Evolutionary conservation across 2,888 invertebrate genomes (phyloP).

Genomic region (Polyommatus iphigenia): DNA sequence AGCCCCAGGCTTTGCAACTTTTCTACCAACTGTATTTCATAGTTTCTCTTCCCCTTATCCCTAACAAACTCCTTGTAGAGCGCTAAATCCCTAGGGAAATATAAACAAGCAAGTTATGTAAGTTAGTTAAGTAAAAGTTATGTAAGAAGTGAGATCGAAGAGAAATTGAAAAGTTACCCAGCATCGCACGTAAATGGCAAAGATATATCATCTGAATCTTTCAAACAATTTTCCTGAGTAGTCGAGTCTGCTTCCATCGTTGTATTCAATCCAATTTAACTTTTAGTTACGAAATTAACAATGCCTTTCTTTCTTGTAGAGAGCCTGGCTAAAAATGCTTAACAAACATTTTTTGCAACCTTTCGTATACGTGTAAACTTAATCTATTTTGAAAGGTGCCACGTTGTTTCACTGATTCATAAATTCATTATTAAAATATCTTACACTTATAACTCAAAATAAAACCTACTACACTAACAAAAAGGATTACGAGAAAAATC

Average conservation of each 20-base stretch:
- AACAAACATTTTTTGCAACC: background rate
- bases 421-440: background rate
- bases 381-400: background rate
- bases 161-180: conserved; percentile 48
- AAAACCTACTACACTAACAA: background rate
- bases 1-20: conserved; percentile 60
- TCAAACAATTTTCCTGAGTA: conserved; percentile 58
- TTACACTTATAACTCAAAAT: background rate
- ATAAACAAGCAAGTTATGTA: conserved; percentile 5
- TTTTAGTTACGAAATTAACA: background rate
- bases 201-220: conserved; percentile 48
- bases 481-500: background rate
- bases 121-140: conserved; percentile 18
- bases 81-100: conserved; percentile 55
- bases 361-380: background rate
- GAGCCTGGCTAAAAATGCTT: background rate
- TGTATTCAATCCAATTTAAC: background rate
- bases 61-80: conserved; percentile 56
- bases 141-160: conserved; percentile 17
- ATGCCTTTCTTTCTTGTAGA: background rate
- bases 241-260: conserved; percentile 76
- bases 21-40: conserved; percentile 60
- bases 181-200: conserved; percentile 61
- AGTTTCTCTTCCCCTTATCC: conserved; percentile 49
- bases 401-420: background rate